Base-by-base conservation (phyloP, 2,888 invertebrate species). In the Thymelicus sylvestris region DNA sequence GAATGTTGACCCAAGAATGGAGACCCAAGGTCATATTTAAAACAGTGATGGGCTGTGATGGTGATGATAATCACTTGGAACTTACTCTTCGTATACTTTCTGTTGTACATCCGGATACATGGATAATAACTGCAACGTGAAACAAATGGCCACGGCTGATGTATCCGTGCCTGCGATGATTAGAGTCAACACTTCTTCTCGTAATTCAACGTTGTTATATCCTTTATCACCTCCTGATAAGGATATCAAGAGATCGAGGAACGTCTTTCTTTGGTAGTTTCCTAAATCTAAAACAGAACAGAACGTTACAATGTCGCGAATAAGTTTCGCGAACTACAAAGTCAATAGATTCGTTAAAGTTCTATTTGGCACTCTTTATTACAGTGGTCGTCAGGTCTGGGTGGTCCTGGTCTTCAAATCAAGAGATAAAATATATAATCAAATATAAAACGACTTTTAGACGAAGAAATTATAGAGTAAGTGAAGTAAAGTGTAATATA, bases 101-200 rank as follows among this genome's bases (percentile, higher is more conserved):
- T 93, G 88, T 79, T 94, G 94, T 39, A 91, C 77, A 13, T 91
- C 83, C 31, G 92, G 93, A 74, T 94, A 89, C 67, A 86, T 89
- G 1, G 86, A 91, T 24, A 94, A 76, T 66, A 94, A 80, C 74
- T 87, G 84, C 71, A 94, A 75, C 0, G 91, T 88, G 75, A 86
- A 93, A 1, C 92, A 88, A 10, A 90, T 81, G 6, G 87, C 86
- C 0, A 90, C 87, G 0, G 94, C 92, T 0, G 94, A 91, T 0
- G 94, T 94, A 67, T 94, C 92, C n/a, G 93, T 92, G 50, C 95
- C 95, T n/a, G 95, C 95, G 13, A 95, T 80, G 67, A 93, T 89
- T 72, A 95, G 87, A 0, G 95, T 95, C 69, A 95, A 83, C 0
- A 95, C 89, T 84, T 95, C 95, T 75, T 95, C 95, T 72, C 94